Evolutionary conservation across 1,140 invertebrate genomes (phyloP).

Genomic region (Eulimnadia texana): DNA sequence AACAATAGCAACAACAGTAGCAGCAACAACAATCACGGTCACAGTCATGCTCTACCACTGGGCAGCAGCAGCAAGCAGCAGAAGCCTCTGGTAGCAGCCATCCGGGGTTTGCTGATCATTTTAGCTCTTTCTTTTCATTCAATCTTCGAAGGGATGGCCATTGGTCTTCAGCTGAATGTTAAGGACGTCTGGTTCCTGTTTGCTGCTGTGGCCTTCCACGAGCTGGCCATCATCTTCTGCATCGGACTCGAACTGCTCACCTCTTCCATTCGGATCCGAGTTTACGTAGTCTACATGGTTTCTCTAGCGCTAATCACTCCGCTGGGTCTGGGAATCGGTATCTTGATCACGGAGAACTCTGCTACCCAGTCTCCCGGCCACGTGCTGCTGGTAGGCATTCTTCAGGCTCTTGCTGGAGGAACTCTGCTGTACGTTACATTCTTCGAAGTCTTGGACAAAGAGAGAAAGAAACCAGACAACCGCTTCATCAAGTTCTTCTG

Average conservation of each 20-base stretch:
- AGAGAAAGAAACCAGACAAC: slow-evolving; percentile 46
- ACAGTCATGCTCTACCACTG: slow-evolving; percentile 20
- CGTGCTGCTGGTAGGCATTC: slow-evolving; percentile 28
- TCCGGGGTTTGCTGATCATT: slow-evolving; percentile 36
- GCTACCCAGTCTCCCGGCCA: slow-evolving; percentile 18
- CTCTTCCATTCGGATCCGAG: slow-evolving; percentile 25
- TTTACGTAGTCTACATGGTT: slow-evolving; percentile 48
- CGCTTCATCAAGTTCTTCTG: slow-evolving; percentile 44
- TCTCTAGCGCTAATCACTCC: slow-evolving; percentile 67
- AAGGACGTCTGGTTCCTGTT: slow-evolving; percentile 36
- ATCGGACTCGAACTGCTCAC: slow-evolving; percentile 30
- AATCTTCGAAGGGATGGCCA: slow-evolving; percentile 53
- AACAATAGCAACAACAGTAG: slow-evolving; percentile 4
- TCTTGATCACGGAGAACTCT: slow-evolving; percentile 39
- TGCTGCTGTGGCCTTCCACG: slow-evolving; percentile 37
- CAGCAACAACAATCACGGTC: slow-evolving; percentile 16
- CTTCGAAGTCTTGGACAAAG: slow-evolving; percentile 66
- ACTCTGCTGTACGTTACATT: slow-evolving; percentile 80
- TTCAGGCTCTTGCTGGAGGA: slow-evolving; percentile 51
- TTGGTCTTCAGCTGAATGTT: slow-evolving; percentile 51
- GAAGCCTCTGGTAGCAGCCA: slow-evolving; percentile 17
- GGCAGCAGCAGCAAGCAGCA: slow-evolving; percentile 14
- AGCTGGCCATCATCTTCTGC: slow-evolving; percentile 37
- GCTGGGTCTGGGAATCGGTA: slow-evolving; percentile 46
- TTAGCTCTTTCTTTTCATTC: slow-evolving; percentile 46